Base-by-base conservation (phyloP, 2,113 vertebrate species). In the Cyanoderma ruficeps region DNA sequence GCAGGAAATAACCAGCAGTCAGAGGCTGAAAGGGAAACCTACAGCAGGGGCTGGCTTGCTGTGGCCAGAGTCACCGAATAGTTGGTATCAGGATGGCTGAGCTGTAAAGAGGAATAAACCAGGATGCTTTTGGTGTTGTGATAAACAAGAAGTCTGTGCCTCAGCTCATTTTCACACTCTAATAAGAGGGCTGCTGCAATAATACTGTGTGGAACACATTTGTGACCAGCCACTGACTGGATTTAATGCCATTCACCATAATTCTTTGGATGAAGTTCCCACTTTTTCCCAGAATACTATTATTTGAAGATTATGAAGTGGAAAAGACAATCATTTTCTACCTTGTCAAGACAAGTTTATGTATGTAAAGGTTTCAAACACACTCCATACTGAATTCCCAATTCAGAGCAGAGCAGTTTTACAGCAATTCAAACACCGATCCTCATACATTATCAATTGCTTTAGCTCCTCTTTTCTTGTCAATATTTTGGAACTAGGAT, bases 151-250 rank as follows among this genome's bases (percentile, higher is more conserved):
- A 37, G 10, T 60, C n/a, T 60, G 57, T 37, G 57, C 10, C 57
- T 37, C 2, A 7, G 57, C n/a, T 59, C 10, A 59, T 37, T 59
- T 35, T 25, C 25, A 35, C 15, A 16, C 57, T 60, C 15, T 37
- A 37, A 60, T 18, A 60, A 60, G n/a, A 37, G 23, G 23, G 15
- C 24, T 60, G 24, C 35, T 60, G 57, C 15, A 25, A 12, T 8
- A 70, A 0, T 24, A 5, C 30, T 23, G 23, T 31, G 8, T 6
- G 21, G 4, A 39, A 25, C 5, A 22, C 2, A 8, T 21, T 22
- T 65, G 17, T 44, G 68, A 18, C 13, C 5, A 4, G 8, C 3
- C 3, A 10, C 21, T 50, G 39, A 10, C 7, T 41, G 28, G 10
- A 46, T 67, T 60, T 67, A 81, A 46, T 5, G 56, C 10, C 3